Conservation (phyloP, 1,140 invertebrate species). For the Calycopis cecrops region DNA sequence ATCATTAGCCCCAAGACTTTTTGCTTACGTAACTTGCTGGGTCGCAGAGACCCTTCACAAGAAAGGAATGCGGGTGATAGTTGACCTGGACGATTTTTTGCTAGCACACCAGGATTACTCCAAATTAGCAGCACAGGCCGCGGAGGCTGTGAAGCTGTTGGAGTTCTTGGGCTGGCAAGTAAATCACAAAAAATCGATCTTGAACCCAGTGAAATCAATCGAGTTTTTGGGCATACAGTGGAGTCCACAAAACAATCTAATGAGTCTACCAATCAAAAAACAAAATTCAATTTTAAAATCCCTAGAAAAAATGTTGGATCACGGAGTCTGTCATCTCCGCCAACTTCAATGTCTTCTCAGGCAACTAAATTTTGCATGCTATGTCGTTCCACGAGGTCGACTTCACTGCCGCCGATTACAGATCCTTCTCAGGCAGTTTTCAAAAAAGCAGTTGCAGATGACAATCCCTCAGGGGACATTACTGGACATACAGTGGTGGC, state of each 20-base stretch:
- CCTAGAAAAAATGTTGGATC: background rate
- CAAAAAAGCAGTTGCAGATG: constrained; percentile 21
- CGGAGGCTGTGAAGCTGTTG: constrained; percentile 19
- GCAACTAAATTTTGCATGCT: constrained; percentile 60
- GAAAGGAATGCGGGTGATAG: constrained; percentile 18
- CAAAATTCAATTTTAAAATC: background rate
- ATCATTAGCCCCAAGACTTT: constrained; percentile 14
- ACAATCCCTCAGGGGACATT: background rate
- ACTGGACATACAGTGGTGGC: constrained; percentile 17
- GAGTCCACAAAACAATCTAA: constrained; percentile 25
- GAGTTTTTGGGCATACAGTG: constrained; percentile 34
- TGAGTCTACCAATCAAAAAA: constrained; percentile 14
- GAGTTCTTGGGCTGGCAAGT: constrained; percentile 26
- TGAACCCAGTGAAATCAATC: constrained; percentile 22
- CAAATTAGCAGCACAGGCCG: constrained; percentile 18
- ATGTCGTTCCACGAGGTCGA: constrained; percentile 72
- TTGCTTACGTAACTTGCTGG: constrained; percentile 25
- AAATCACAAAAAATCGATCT: constrained; percentile 23
- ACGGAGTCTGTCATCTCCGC: background rate
- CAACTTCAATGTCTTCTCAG: constrained; percentile 15
- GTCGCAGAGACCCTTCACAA: constrained; percentile 21
- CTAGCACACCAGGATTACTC: constrained; percentile 19
- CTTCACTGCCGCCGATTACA: constrained; percentile 31
- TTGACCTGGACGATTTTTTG: constrained; percentile 29
- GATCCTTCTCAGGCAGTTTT: constrained; percentile 25